Evolutionary conservation across 64 coral and sea anemone genomes (phyloP), one percentile per base, ranked within the genome.

Genomic region (Actinia tenebrosa): DNA sequence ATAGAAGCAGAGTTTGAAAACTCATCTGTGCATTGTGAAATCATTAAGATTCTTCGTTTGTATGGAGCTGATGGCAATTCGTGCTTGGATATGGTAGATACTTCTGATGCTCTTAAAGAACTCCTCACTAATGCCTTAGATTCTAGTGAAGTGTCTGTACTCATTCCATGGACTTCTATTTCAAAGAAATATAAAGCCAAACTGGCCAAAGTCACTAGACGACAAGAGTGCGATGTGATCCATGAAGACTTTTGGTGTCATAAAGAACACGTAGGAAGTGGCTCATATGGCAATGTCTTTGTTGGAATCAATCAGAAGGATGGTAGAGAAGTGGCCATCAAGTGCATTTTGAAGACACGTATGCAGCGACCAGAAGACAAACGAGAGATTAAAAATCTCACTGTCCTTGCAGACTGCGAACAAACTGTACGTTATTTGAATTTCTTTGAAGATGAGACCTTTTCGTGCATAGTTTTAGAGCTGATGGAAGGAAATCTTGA

Each of bases 271-370:
- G 13, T 58, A 58, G 56, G 15, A 58, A 58, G 56, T 16, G 56
- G 56, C 10, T 58, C 56, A 58, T 58, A 58, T 16, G 56, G 56
- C 13, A 5, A 58, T 58, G 56, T 58, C 15, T 13, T 58, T 58
- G 56, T 58, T 58, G 56, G 56, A 16, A 58, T 58, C 56, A 58
- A 58, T 16, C 2, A 58, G 10, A 58, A 58, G 13, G 56, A 58
- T 58, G 56, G 56, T 16, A 43, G 58, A 43, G 84, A 86, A 86
- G 84, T 86, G 37, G 84, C 84, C 16, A 30, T 86, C 43, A 86
- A 86, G 27, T 20, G 84, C 27, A 46, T 79, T 85, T 71, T 66
- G 53, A 50, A 58, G 13, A 11, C 56, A 16, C 5, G 56, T 16
- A 58, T 16, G 10, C 5, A 58, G 10, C 56, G 56, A 58, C 10